Evolutionary conservation across 1,140 invertebrate genomes (phyloP).

Genomic region (Atta colombica): DNA sequence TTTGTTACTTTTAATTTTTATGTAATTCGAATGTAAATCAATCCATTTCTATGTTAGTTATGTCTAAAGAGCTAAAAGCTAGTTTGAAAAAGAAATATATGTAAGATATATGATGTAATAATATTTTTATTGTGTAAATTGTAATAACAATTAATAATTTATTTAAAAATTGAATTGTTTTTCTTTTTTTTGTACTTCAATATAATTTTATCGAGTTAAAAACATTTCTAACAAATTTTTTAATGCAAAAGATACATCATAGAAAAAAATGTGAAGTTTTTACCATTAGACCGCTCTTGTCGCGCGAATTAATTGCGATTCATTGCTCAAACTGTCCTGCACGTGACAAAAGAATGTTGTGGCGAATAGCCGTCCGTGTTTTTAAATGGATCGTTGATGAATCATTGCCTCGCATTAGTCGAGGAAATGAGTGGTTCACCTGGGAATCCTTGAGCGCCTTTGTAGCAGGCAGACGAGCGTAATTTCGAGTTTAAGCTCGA

Average conservation of each 20-base stretch:
- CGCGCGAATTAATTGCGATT: conserved; percentile 46
- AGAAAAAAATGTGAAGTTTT: conserved; percentile 6
- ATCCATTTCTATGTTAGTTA: background rate
- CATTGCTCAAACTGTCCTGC: conserved; percentile 26
- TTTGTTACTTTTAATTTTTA: too few relatives aligned
- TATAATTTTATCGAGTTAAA: background rate
- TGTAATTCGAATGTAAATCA: too few relatives aligned
- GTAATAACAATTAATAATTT: background rate
- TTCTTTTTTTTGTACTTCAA: background rate
- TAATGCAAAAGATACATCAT: background rate
- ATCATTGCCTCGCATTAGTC: conserved; percentile 27
- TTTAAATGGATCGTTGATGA: conserved; percentile 56
- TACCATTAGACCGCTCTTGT: conserved; percentile 1
- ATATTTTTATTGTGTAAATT: background rate
- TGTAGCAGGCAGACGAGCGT: conserved; percentile 41
- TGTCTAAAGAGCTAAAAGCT: background rate
- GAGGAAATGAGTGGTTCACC: conserved; percentile 42
- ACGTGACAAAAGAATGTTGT: conserved; percentile 46
- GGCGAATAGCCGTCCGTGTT: conserved; percentile 37
- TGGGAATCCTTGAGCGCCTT: conserved; percentile 44
- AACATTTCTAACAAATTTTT: background rate
- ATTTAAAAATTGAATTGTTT: background rate
- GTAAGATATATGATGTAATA: background rate
- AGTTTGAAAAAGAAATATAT: too few relatives aligned
- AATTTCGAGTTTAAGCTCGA: conserved; percentile 26